Conservation (phyloP, 2,888 invertebrate species). For the Trachelus troglodyta region DNA sequence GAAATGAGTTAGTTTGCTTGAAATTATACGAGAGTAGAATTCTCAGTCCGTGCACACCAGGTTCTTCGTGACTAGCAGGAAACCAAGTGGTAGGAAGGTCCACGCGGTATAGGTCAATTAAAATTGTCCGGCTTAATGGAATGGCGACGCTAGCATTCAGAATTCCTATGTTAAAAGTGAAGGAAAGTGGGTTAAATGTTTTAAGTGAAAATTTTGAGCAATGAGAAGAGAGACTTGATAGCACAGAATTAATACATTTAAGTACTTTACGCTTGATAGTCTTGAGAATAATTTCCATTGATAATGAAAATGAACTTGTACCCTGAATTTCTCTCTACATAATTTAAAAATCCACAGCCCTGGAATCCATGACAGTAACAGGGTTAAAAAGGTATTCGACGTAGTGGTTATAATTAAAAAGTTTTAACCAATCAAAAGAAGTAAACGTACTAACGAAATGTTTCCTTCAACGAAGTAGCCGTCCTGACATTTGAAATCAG, state of each 20-base stretch:
- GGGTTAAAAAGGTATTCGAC: conserved; percentile 8
- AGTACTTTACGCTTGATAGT: not conserved
- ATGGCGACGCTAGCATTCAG: conserved; percentile 7
- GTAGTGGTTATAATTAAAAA: conserved; percentile 10
- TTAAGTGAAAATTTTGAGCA: not conserved
- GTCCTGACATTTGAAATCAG: not conserved
- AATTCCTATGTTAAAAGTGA: not conserved
- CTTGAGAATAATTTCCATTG: not conserved
- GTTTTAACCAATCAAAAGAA: not conserved
- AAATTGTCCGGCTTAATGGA: conserved; percentile 17
- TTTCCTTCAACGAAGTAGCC: not conserved
- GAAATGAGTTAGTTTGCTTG: not conserved
- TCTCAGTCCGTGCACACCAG: not conserved
- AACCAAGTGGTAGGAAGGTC: not conserved
- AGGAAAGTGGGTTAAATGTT: not conserved
- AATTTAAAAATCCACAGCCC: conserved; percentile 12
- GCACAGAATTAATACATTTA: not conserved
- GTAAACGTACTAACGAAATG: not conserved
- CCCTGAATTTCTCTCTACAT: conserved; percentile 7
- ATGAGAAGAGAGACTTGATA: not conserved
- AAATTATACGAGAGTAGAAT: not conserved
- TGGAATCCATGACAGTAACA: conserved; percentile 7
- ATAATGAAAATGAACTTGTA: conserved; percentile 13
- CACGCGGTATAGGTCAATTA: conserved; percentile 12
- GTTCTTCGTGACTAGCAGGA: not conserved